Conservation (phyloP, 2,888 invertebrate species). For the Gnatocerus cornutus region DNA sequence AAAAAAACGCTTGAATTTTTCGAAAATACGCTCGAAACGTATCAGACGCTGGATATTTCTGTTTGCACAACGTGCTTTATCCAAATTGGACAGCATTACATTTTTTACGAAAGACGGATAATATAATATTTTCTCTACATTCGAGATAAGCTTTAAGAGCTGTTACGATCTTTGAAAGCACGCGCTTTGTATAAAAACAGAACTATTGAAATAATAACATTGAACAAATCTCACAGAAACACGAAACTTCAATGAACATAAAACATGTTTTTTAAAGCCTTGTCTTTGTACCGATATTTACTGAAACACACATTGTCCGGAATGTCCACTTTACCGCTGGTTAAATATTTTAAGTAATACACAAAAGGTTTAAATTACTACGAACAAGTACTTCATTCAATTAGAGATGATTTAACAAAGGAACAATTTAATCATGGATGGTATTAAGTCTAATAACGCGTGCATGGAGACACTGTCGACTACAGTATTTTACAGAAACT, state of each 20-base stretch:
- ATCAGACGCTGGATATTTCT: constrained; percentile 42
- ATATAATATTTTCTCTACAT: constrained; percentile 41
- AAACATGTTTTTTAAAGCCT: constrained; percentile 19
- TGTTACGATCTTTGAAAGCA: constrained; percentile 23
- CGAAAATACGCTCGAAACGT: constrained; percentile 33
- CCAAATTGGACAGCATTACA: constrained; percentile 51
- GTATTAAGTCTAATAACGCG: constrained; percentile 41
- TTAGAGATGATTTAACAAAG: constrained; percentile 49
- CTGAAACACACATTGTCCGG: constrained; percentile 3
- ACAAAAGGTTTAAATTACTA: constrained; percentile 47
- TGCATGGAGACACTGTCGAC: constrained; percentile 11
- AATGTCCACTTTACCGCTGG: constrained; percentile 10
- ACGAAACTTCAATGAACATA: constrained; percentile 1
- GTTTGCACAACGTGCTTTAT: constrained; percentile 51
- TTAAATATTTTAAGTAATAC: constrained; percentile 40
- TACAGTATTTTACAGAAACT: constrained; percentile 25
- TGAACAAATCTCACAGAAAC: background rate
- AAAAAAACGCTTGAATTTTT: constrained; percentile 16
- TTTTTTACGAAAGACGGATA: constrained; percentile 43
- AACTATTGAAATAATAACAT: constrained; percentile 16
- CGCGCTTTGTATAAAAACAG: constrained; percentile 30
- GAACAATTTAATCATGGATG: constrained; percentile 47
- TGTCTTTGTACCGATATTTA: background rate
- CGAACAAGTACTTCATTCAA: constrained; percentile 44
- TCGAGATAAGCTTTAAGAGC: constrained; percentile 45